A percentile compares a stretch with the other conserved stretches of the same genome.
phyloP scores from a whole-genome alignment of 2,113 vertebrate genomes.

The Plestiodon gilberti region DNA sequence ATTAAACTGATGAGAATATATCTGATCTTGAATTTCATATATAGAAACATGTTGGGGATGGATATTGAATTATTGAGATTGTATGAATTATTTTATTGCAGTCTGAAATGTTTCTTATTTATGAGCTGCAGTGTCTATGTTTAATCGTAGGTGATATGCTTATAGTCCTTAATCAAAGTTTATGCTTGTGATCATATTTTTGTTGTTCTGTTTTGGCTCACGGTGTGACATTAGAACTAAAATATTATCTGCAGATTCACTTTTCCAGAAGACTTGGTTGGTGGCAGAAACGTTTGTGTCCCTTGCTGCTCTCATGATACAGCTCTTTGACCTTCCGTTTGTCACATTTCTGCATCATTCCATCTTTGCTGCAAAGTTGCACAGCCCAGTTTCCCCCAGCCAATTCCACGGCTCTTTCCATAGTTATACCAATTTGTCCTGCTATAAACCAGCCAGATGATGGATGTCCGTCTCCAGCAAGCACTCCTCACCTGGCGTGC shows the following conservation, averaged over 20 bases:
- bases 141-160: not conserved
- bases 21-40: conserved; percentile 16
- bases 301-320: not conserved
- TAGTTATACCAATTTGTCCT: not conserved
- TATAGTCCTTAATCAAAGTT: conserved; percentile 11
- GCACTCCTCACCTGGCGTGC: not conserved
- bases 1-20: not conserved
- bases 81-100: conserved; percentile 14
- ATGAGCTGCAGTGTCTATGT: conserved; percentile 7
- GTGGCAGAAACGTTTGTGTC: not conserved
- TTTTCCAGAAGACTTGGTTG: not conserved
- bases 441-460: not conserved
- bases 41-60: conserved; percentile 11
- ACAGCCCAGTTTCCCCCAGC: not conserved
- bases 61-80: conserved; percentile 13
- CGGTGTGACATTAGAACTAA: not conserved
- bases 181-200: not conserved
- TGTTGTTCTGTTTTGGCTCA: not conserved
- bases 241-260: not conserved
- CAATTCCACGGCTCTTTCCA: not conserved
- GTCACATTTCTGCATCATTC: not conserved
- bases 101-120: conserved; percentile 18
- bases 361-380: not conserved
- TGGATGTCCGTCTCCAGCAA: not conserved
- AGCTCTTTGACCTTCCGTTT: not conserved